Base-by-base conservation (phyloP, 2,888 invertebrate genomes). In the Lasioglossum calceatum region DNA sequence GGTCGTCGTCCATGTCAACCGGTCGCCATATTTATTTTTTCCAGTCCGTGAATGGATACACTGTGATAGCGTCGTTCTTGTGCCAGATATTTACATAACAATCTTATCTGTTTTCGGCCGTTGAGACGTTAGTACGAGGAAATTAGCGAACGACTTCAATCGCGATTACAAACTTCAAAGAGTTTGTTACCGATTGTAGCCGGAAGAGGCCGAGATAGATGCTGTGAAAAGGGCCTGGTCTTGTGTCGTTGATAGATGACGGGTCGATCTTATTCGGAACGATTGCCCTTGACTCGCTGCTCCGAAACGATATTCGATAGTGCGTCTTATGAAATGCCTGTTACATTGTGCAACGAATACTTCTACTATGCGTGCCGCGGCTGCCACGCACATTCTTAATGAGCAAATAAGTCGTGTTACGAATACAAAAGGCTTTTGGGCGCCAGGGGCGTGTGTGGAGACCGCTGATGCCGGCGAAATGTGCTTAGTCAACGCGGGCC, bases 111-210 rank as follows among this genome's bases (percentile, higher is more conserved):
- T 10, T 3, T 73, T 79, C 77, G 84, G 54, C 10, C 54, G 82
- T 90, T 77, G 77, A 82, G 80, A 58, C 58, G 82, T 58, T 84
- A 78, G 82, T 84, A 39, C 67, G 79, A 27, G 39, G 72, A 89
- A 91, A 91, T 91, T 91, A 89, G 90, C 90, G 84, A 84, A 78
- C 73, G 90, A 90, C 88, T 83, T 83, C 84, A 90, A 86, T 61
- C 39, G 12, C 78, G 87, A 84, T 85, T 85, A 85, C 36, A 1
- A 14, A 19, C 32, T 23, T 16, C 42, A 47, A 79, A 16, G 50
- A 42, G 12, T 19, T 36, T 32, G 16, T 1, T 42, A 2, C 14
- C 27, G 74, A 72, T 77, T 42, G 42, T 27, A 47, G 19, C 54
- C 23, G 4, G 36, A 61, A n/a, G 14, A 64, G 27, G 42, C 54